These are phyloP conservation scores for Melanotaenia boesemani DNA, from an alignment of 2,797 vertebrate genomes.

Conservation along the genomic window DNA sequence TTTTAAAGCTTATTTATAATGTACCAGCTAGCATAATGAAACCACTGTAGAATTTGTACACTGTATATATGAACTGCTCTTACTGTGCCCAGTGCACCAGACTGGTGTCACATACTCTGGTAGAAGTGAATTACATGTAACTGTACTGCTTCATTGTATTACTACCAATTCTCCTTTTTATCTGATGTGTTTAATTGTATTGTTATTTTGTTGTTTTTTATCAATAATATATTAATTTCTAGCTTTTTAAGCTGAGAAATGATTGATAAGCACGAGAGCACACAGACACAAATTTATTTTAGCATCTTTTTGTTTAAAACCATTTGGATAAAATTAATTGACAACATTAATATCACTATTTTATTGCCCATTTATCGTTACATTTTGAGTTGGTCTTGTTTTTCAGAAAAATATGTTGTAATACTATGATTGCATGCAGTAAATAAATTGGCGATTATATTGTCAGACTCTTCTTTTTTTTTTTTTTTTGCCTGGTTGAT, in stretches of 20 bases:
- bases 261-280: slow-evolving; percentile 38
- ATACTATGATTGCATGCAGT: slow-evolving; percentile 78
- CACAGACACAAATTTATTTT: slow-evolving; percentile 34
- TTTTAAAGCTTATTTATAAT: slow-evolving; percentile 80
- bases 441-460: slow-evolving; percentile 78
- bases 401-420: slow-evolving; percentile 69
- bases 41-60: slow-evolving; percentile 84
- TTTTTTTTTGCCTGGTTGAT: not conserved
- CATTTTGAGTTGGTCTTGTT: slow-evolving; percentile 60
- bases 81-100: slow-evolving; percentile 55
- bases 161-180: slow-evolving; percentile 70
- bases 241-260: slow-evolving; percentile 44
- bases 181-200: slow-evolving; percentile 63
- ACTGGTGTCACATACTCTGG: slow-evolving; percentile 66
- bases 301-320: slow-evolving; percentile 33
- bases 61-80: slow-evolving; percentile 79
- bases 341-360: slow-evolving; percentile 61
- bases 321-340: slow-evolving; percentile 32
- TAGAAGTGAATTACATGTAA: slow-evolving; percentile 71
- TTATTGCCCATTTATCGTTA: slow-evolving; percentile 56
- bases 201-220: slow-evolving; percentile 56
- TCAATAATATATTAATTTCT: slow-evolving; percentile 73
- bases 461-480: slow-evolving; percentile 1
- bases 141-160: slow-evolving; percentile 74
- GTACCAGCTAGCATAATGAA: slow-evolving; percentile 75